Evolutionary conservation across 1,140 invertebrate species (phyloP).

Genomic region (Lepidurus apus): DNA sequence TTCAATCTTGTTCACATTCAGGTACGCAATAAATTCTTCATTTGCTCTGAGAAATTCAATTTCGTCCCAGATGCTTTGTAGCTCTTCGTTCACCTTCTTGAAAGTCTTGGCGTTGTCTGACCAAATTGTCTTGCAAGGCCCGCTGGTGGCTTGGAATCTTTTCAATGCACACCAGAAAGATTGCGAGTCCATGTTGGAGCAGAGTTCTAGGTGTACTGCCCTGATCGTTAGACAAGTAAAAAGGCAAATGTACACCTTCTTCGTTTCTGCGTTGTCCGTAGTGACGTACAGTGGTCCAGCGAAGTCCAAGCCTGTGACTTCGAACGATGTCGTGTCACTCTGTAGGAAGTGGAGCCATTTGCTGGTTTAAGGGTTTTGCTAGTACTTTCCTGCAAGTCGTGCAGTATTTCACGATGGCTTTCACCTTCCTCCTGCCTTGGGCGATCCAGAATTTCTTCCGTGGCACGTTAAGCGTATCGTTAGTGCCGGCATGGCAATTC

Average conservation of each 20-base stretch:
- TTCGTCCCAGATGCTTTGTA: slow-evolving; percentile 13
- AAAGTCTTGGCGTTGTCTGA: slow-evolving; percentile 39
- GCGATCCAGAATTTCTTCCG: too few relatives aligned
- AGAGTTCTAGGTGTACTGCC: slow-evolving; percentile 35
- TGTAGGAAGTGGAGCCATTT: slow-evolving; percentile 28
- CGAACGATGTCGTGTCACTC: slow-evolving; percentile 31
- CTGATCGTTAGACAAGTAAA: slow-evolving; percentile 34
- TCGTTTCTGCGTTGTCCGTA: slow-evolving; percentile 31
- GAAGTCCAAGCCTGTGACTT: slow-evolving; percentile 41
- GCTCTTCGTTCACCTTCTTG: slow-evolving; percentile 24
- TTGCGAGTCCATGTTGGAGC: slow-evolving; percentile 25
- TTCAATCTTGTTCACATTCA: too few relatives aligned
- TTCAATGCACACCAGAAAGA: slow-evolving; percentile 34
- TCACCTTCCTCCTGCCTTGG: too few relatives aligned
- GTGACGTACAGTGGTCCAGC: slow-evolving; percentile 42
- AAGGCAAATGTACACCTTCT: slow-evolving; percentile 33
- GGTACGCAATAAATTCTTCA: too few relatives aligned
- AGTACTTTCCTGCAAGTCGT: not conserved
- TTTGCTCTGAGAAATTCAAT: too few relatives aligned
- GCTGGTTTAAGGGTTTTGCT: not conserved
- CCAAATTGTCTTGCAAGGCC: slow-evolving; percentile 32
- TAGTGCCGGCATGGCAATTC: too few relatives aligned
- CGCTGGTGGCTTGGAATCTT: slow-evolving; percentile 36
- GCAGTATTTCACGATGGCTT: slow-evolving; percentile 15
- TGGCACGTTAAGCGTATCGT: too few relatives aligned